Conservation (phyloP, 35 echinoderm and acorn worm species). For the Anneissia japonica region DNA sequence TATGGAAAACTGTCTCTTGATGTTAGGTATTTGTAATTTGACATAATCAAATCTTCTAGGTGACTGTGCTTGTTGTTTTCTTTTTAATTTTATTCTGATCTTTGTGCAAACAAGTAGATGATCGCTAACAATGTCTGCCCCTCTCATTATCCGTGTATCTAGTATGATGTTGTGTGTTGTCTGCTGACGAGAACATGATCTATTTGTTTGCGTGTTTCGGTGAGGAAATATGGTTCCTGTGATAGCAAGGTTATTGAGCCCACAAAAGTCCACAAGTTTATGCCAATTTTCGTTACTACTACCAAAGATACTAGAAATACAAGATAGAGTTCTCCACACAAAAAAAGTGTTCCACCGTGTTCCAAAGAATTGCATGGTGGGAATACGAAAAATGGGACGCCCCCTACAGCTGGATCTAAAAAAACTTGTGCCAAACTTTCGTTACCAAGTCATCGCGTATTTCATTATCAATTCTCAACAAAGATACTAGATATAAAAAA, state of each 20-base stretch:
- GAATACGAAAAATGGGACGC: too few relatives aligned
- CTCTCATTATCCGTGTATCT: constrained; percentile 32
- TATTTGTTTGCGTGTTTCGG: constrained; percentile 11
- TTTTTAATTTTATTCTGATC: constrained; percentile 34
- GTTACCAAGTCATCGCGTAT: too few relatives aligned
- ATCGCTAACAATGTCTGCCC: constrained; percentile 23
- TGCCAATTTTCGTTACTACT: too few relatives aligned
- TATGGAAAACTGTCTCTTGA: background rate
- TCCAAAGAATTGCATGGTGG: too few relatives aligned
- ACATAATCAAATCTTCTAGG: constrained; percentile 13
- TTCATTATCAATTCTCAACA: too few relatives aligned
- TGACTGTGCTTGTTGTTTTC: background rate
- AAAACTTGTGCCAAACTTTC: too few relatives aligned
- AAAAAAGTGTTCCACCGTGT: too few relatives aligned
- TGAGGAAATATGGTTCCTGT: constrained; percentile 30
- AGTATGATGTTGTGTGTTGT: background rate
- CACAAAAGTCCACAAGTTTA: too few relatives aligned
- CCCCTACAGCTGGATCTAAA: too few relatives aligned
- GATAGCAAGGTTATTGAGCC: constrained; percentile 13
- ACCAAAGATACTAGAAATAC: too few relatives aligned
- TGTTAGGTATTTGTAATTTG: constrained; percentile 5
- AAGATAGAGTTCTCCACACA: too few relatives aligned
- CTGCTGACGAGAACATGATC: constrained; percentile 18
- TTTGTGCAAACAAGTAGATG: constrained; percentile 30
- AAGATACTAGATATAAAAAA: too few relatives aligned